Percentiles rank a stretch among this genome's conserved stretches.
These are phyloP conservation scores for Procambarus clarkii DNA, from an alignment of 1,140 invertebrate species.

Conservation along the genomic window DNA sequence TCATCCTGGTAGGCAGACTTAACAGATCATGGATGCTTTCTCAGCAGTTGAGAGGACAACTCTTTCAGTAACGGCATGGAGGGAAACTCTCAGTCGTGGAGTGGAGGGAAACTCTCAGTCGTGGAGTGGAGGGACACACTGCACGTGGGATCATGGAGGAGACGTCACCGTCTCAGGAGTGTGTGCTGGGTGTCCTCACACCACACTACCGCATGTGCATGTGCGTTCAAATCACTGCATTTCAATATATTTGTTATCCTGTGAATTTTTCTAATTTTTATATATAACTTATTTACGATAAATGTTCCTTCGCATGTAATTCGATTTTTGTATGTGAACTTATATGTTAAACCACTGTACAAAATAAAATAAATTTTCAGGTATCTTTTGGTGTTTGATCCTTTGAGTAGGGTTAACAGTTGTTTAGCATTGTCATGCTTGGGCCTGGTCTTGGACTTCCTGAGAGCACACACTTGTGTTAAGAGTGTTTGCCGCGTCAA, in stretches of 20 bases:
- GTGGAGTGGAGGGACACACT: too few species aligned
- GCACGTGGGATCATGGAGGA: too few species aligned
- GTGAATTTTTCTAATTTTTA: not conserved
- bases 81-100: too few species aligned
- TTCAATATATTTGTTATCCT: not conserved
- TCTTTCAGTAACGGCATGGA: too few species aligned
- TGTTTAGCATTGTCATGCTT: too few species aligned
- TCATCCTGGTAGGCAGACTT: too few species aligned
- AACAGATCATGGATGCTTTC: not conserved
- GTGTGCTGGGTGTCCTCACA: too few species aligned
- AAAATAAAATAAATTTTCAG: conserved; percentile 12
- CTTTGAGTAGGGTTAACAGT: not conserved
- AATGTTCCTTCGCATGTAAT: not conserved
- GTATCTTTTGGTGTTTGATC: not conserved
- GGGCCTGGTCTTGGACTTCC: too few species aligned
- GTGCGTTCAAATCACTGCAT: not conserved
- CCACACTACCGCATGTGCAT: not conserved
- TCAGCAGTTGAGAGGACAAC: too few species aligned
- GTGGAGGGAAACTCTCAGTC: too few species aligned
- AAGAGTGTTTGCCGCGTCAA: not conserved
- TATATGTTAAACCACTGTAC: conserved; percentile 6
- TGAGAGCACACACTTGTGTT: too few species aligned
- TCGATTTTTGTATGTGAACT: not conserved
- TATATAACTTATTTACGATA: conserved; percentile 9
- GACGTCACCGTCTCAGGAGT: too few species aligned